A percentile compares a stretch with the other conserved stretches of the same genome.
Conservation (phyloP, 2,888 invertebrate genomes). For the Sarcophaga variegata region DNA sequence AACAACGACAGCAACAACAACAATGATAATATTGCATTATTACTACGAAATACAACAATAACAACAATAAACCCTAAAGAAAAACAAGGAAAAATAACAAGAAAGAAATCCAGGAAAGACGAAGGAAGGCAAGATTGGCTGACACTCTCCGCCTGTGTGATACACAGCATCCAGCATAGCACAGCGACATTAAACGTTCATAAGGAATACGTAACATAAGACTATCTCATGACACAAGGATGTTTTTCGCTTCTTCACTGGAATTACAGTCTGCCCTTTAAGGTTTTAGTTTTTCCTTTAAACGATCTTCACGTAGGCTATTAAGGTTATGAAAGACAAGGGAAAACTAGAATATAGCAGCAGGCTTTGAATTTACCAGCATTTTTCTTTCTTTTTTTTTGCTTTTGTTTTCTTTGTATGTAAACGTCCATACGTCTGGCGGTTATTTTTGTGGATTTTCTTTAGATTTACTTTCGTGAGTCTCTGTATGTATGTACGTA, state of each 20-base stretch:
- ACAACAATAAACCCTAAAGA: conserved; percentile 61
- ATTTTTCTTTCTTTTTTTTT: neutral
- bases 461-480: conserved; percentile 14
- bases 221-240: neutral
- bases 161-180: conserved; percentile 58
- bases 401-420: neutral
- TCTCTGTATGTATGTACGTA: neutral
- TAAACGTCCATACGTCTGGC: conserved; percentile 61
- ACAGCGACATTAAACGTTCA: conserved; percentile 1
- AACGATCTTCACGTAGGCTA: neutral
- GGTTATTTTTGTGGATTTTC: conserved; percentile 55
- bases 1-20: conserved; percentile 32
- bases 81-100: conserved; percentile 3
- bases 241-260: neutral
- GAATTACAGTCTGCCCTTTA: conserved; percentile 37
- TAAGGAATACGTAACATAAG: conserved; percentile 15
- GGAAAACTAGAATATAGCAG: neutral
- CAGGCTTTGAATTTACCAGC: conserved; percentile 16
- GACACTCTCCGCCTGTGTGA: conserved; percentile 13
- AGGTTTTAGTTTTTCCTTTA: neutral
- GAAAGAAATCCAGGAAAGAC: neutral
- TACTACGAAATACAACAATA: conserved; percentile 64
- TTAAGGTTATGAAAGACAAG: neutral
- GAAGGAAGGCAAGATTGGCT: conserved; percentile 68
- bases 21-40: conserved; percentile 35